Evolutionary conservation across 2,888 invertebrate genomes (phyloP).

Genomic region (Phoenoteleia sp.): DNA sequence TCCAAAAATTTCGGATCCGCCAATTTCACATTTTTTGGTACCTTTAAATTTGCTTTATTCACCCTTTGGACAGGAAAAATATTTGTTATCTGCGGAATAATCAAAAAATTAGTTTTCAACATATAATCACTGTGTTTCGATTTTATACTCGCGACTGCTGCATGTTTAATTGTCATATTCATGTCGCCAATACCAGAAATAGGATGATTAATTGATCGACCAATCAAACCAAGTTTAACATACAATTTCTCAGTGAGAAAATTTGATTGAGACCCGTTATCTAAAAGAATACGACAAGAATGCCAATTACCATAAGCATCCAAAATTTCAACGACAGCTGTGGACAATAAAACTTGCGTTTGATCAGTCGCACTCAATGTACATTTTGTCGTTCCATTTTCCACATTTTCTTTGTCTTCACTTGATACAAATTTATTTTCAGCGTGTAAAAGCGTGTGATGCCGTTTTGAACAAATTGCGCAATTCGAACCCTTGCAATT

Average conservation of each 20-base stretch:
- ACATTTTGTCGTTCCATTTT: too few species aligned
- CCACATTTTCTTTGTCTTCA: neutral
- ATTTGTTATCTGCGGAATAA: constrained; percentile 30
- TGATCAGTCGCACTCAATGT: too few species aligned
- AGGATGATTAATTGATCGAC: neutral
- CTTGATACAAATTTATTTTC: neutral
- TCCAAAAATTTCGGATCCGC: constrained; percentile 42
- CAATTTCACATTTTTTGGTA: constrained; percentile 36
- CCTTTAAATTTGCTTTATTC: neutral
- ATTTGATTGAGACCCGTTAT: constrained; percentile 34
- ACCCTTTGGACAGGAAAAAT: neutral
- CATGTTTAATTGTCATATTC: neutral
- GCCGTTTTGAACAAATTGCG: neutral
- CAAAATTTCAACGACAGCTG: constrained; percentile 31
- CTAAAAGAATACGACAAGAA: constrained; percentile 32
- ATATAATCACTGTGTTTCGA: constrained; percentile 8
- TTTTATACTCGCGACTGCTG: neutral
- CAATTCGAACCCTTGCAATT: neutral
- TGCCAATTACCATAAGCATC: constrained; percentile 1
- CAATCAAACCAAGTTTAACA: neutral
- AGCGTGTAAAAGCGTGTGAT: neutral
- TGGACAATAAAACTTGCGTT: too few species aligned
- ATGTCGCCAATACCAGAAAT: constrained; percentile 5
- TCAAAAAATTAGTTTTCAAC: neutral
- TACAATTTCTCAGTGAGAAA: constrained; percentile 14